A percentile compares a stretch with the other conserved stretches of the same genome.
Evolutionary conservation across 2,888 invertebrate genomes (phyloP).

Genomic region (Netelia virgata): DNA sequence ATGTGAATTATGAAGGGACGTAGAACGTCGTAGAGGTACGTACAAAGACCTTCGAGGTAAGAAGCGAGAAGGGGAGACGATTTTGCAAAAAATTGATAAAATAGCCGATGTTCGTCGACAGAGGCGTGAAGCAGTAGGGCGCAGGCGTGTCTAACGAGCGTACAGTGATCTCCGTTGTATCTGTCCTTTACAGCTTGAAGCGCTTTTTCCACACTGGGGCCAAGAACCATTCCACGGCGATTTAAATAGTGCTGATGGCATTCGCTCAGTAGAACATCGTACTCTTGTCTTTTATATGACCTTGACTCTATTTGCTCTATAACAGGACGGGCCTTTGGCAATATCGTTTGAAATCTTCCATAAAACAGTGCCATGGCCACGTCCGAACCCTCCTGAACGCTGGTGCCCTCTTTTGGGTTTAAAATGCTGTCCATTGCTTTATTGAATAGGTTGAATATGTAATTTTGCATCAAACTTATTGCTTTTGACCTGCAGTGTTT

Average conservation of each 20-base stretch:
- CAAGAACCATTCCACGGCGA: constrained; percentile 88
- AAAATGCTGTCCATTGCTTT: constrained; percentile 89
- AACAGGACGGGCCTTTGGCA: constrained; percentile 93
- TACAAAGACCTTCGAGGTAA: constrained; percentile 94
- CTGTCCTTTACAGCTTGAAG: constrained; percentile 83
- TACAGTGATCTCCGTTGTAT: constrained; percentile 92
- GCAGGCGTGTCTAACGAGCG: constrained; percentile 94
- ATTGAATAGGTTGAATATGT: constrained; percentile 91
- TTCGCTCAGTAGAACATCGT: constrained; percentile 90
- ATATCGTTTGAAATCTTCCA: constrained; percentile 97
- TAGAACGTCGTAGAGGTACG: constrained; percentile 95
- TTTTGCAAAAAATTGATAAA: constrained; percentile 94
- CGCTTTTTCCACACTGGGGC: constrained; percentile 86
- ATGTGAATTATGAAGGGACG: constrained; percentile 98
- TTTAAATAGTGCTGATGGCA: constrained; percentile 93
- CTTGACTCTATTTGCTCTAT: constrained; percentile 93
- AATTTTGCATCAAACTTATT: constrained; percentile 91
- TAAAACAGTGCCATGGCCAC: constrained; percentile 94
- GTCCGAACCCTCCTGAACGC: constrained; percentile 85
- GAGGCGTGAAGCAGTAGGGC: constrained; percentile 96
- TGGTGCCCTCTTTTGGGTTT: constrained; percentile 75
- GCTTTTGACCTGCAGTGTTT: constrained; percentile 94
- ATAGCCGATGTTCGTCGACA: constrained; percentile 97
- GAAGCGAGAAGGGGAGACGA: constrained; percentile 89
- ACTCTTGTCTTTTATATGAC: constrained; percentile 91